Percentiles rank a stretch among this genome's conserved stretches.
These are phyloP conservation scores for Arothron firmamentum DNA, from an alignment of 2,113 vertebrate species.

Conservation along the genomic window DNA sequence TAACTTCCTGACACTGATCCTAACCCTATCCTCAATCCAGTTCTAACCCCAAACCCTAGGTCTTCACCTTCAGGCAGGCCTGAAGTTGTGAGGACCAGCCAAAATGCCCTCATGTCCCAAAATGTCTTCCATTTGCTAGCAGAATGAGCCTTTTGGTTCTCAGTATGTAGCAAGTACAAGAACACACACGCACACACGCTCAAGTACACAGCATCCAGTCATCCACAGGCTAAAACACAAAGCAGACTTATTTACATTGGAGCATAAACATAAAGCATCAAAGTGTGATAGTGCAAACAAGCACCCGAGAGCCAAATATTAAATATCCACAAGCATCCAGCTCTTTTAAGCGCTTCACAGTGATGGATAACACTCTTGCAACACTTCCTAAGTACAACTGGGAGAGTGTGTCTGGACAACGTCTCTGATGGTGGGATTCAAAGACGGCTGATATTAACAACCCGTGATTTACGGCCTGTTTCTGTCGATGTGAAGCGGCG, in stretches of 20 bases:
- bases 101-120: too few species aligned
- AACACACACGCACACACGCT: background rate
- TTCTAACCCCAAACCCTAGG: too few species aligned
- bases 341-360: slow-evolving; percentile 25
- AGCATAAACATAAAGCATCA: slow-evolving; percentile 7
- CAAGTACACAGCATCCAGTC: background rate
- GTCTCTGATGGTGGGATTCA: slow-evolving; percentile 26
- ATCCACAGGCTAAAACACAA: background rate
- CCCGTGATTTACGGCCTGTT: slow-evolving; percentile 33
- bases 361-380: slow-evolving; percentile 43
- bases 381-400: slow-evolving; percentile 35
- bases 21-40: too few species aligned
- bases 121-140: too few species aligned
- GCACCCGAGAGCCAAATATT: slow-evolving; percentile 6
- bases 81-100: too few species aligned
- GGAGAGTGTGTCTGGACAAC: slow-evolving; percentile 44
- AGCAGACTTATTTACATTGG: background rate
- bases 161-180: too few species aligned
- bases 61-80: too few species aligned
- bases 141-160: too few species aligned
- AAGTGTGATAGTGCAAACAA: slow-evolving; percentile 26
- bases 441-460: slow-evolving; percentile 23
- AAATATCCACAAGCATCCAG: slow-evolving; percentile 10
- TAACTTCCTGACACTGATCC: background rate
- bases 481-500: slow-evolving; percentile 4